Evolutionary conservation across 2,797 vertebrate species (phyloP), one percentile per base, ranked within the genome.

Genomic region (Hemibagrus guttatus): DNA sequence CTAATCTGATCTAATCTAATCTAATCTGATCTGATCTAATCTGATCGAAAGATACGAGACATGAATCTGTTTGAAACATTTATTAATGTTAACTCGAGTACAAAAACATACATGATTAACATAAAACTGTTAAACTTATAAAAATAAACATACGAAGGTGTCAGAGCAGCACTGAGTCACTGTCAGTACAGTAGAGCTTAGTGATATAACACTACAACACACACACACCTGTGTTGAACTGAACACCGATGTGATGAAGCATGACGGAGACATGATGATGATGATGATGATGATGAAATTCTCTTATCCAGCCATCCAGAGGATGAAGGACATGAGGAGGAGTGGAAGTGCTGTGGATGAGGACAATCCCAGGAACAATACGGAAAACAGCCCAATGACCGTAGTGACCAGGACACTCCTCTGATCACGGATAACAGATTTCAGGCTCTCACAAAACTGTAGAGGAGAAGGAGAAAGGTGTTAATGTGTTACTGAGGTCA

Each of bases 261-360:
- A 14, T 28, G 31, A 61, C 84, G 72, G 7, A 31, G 21, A 21
- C 19, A 42, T 49, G 46, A 8, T 49, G 46, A 8, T 46, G 46
- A 46, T 46, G 46, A 46, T 46, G 46, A 46, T 46, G 4, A 19
- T 61, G 26, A 19, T 68, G 35, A 71, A 71, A 49, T 87, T 90
- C 85, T 87, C 3, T 89, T 92, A 99, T 92, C 97, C 96, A 76
- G 94, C 96, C 97, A 99, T 98, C 98, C 98, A 99, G 88, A 99
- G 91, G 28, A 94, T 93, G 92, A 99, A 98, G 19, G 98, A 97
- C 89, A 99, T 88, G 61, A 98, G 89, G 90, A 98, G 91, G 1
- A 96, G 92, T 46, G 96, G 96, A 78, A 98, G 93, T 0, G 94
- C 93, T 4, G 96, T 97, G 87, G 92, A 93, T n/a, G 93, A 90